Evolutionary conservation across 1,140 invertebrate species (phyloP), one percentile per base, ranked within the genome.

Genomic region (Psix sp.): DNA sequence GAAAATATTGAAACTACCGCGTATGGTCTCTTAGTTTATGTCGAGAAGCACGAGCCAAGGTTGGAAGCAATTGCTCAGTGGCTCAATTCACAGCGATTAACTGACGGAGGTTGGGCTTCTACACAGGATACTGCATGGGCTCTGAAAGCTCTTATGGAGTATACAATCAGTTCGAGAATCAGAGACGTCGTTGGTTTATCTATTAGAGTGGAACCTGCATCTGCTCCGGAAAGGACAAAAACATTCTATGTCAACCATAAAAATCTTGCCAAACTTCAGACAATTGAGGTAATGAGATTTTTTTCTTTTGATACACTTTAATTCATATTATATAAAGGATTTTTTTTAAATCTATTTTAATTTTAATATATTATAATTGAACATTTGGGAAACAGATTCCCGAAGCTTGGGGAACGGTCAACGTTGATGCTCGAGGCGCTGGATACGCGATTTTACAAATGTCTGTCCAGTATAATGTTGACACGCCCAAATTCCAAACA

Each of bases 401-500:
- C 0, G 91, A 95, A 83, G 95, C 96, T 42, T 98, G 94, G 93
- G 96, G 96, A 70, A 96, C 94, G 7, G 93, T 98, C 0, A 94
- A 95, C 83, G 93, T 98, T 0, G 91, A 94, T 78, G 96, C 94
- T 0, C 93, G 93, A 82, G 97, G 97, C 57, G 93, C 94, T 11
- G 97, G 97, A 14, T 94, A 94, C 82, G 96, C 96, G 1, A 93
- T 97, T 73, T 88, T 97, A 31, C 95, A 98, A 88, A 93, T 98
- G 91, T 93, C 94, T 38, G 95, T 97, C n/a, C 94, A 96, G 79
- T 97, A 98, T 83, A 97, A 98, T 87, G 95, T 98, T 17, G 96
- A 98, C 83, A 92, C 93, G 71, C 83, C 88, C n/a, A 90, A 90
- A 79, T 95, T 96, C 87, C 93, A 97, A 83, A 97, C 94, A 1